Evolutionary conservation across 2,888 invertebrate genomes (phyloP).

Genomic region (Ectemnius cavifrons): DNA sequence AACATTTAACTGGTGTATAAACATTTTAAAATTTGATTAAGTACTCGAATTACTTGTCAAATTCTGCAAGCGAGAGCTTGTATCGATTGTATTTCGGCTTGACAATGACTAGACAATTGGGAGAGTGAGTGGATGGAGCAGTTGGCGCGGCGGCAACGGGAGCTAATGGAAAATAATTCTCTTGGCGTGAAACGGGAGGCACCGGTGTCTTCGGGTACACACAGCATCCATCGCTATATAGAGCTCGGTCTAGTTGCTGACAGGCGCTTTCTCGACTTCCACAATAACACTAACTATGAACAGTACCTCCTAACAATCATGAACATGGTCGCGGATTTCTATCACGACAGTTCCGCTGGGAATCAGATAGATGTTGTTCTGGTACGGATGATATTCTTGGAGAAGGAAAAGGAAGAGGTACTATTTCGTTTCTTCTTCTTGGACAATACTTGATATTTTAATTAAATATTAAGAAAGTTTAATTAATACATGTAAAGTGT

Average conservation of each 20-base stretch:
- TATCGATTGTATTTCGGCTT: not conserved
- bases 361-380: conserved; percentile 93
- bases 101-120: conserved; percentile 64
- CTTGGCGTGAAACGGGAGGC: conserved; percentile 62
- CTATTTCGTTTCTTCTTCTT: conserved; percentile 36
- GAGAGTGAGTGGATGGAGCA: conserved; percentile 74
- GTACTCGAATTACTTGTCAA: too few relatives aligned
- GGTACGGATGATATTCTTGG: conserved; percentile 88
- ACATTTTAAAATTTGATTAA: too few relatives aligned
- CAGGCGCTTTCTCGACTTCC: conserved; percentile 90
- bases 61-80: too few relatives aligned
- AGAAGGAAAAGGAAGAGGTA: conserved; percentile 81
- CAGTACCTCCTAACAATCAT: conserved; percentile 92
- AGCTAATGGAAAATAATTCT: conserved; percentile 59
- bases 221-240: conserved; percentile 87
- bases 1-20: too few relatives aligned
- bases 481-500: not conserved
- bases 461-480: not conserved
- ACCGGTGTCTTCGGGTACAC: conserved; percentile 80
- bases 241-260: conserved; percentile 93
- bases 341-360: conserved; percentile 91
- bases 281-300: conserved; percentile 87
- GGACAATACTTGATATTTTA: too few relatives aligned
- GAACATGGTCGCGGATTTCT: conserved; percentile 92
- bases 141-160: conserved; percentile 73